A percentile compares a stretch with the other conserved stretches of the same genome.
phyloP scores from a whole-genome alignment of 2,797 vertebrate species.

The Margarornis squamiger region DNA sequence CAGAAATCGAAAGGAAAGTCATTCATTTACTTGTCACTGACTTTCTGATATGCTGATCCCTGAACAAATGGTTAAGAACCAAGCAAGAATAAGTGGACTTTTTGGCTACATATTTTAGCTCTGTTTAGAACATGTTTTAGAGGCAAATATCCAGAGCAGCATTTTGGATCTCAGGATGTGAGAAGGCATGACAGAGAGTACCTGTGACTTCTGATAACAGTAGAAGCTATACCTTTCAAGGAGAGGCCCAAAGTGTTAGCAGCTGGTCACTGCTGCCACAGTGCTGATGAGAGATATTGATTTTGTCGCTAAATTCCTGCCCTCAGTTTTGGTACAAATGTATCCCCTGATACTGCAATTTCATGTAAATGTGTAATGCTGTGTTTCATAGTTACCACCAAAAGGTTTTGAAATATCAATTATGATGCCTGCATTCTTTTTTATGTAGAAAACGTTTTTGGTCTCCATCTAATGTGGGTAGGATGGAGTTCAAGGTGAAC shows the following conservation, averaged over 20 bases:
- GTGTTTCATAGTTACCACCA: neutral
- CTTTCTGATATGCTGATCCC: neutral
- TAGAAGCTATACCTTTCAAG: neutral
- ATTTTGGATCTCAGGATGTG: neutral
- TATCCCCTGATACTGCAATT: neutral
- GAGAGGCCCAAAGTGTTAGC: neutral
- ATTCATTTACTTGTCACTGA: neutral
- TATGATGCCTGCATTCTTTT: neutral
- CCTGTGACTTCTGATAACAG: neutral
- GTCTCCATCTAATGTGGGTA: neutral
- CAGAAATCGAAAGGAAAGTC: slow-evolving; percentile 1
- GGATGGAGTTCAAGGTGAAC: neutral
- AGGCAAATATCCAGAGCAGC: neutral
- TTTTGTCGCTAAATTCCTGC: neutral
- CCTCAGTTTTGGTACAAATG: neutral
- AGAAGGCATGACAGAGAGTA: neutral
- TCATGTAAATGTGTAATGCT: neutral
- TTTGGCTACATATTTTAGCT: neutral
- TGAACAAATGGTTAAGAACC: neutral
- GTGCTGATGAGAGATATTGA: neutral
- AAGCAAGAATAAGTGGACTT: neutral
- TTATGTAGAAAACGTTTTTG: neutral
- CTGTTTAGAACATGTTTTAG: neutral
- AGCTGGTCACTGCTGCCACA: neutral
- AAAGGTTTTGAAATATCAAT: neutral